phyloP scores from a whole-genome alignment of 1,140 invertebrate species.

The Drosophila grimshawi region DNA sequence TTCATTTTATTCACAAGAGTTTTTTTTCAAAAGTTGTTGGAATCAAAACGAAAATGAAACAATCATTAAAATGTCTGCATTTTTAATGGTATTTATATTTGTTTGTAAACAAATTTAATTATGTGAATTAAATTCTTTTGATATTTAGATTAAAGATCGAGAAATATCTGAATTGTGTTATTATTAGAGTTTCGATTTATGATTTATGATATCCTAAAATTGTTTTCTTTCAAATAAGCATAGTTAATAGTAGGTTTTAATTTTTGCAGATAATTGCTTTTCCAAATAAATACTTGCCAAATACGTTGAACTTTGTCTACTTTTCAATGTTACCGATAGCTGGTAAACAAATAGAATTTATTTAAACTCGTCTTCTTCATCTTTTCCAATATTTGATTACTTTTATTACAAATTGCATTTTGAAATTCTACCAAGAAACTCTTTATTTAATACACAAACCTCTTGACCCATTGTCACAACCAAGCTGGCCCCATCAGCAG shows the following conservation, averaged over 20 bases:
- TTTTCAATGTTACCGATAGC: too few relatives aligned
- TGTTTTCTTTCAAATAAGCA: too few relatives aligned
- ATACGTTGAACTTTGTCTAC: too few relatives aligned
- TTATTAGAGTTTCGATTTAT: background rate
- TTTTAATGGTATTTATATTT: constrained; percentile 36
- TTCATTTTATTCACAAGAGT: constrained; percentile 34
- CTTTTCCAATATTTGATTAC: background rate
- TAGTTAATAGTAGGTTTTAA: too few relatives aligned
- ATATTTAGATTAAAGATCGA: background rate
- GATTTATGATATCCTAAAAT: too few relatives aligned
- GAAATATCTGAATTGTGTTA: too few relatives aligned
- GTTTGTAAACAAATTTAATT: constrained; percentile 42
- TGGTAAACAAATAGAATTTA: too few relatives aligned
- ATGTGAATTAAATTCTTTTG: constrained; percentile 7
- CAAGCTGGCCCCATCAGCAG: constrained; percentile 1
- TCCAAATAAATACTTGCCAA: too few relatives aligned
- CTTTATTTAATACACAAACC: constrained; percentile 28
- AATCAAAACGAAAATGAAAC: constrained; percentile 12
- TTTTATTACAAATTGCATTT: too few relatives aligned
- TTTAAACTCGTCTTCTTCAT: too few relatives aligned
- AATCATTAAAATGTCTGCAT: constrained; percentile 16
- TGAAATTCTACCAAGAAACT: background rate
- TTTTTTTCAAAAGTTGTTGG: constrained; percentile 16
- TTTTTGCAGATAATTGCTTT: too few relatives aligned
- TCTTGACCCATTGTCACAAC: constrained; percentile 21